These are phyloP conservation scores for Numida meleagris DNA, from an alignment of 2,113 vertebrate species.

Conservation along the genomic window DNA sequence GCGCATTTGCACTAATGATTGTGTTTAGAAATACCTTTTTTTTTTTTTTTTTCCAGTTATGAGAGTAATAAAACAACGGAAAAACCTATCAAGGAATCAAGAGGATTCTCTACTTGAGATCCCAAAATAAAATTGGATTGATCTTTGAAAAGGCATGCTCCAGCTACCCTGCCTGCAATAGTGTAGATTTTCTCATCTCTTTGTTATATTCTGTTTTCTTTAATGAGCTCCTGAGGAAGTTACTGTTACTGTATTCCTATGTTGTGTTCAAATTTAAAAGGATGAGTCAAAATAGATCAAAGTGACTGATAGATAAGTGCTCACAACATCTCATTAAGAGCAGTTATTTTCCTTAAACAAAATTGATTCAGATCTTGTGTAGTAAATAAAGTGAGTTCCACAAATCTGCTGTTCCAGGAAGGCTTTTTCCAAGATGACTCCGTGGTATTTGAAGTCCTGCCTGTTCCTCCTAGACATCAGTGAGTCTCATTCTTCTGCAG, in stretches of 20 bases:
- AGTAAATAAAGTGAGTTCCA: neutral
- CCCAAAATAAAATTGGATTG: neutral
- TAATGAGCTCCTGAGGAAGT: neutral
- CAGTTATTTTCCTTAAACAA: constrained; percentile 12
- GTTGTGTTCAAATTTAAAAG: constrained; percentile 28
- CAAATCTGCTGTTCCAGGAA: neutral
- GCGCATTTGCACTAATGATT: neutral
- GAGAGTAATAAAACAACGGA: neutral
- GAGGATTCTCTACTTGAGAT: neutral
- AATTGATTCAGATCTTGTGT: neutral
- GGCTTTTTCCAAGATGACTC: neutral
- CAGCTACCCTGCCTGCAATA: neutral
- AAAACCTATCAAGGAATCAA: neutral
- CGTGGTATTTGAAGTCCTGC: neutral
- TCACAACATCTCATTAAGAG: constrained; percentile 15
- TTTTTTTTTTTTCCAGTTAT: neutral
- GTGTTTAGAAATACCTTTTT: neutral
- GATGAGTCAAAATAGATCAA: constrained; percentile 55
- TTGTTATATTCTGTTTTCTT: constrained; percentile 15
- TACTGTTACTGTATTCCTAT: neutral
- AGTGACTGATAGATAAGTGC: constrained; percentile 7
- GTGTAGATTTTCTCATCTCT: neutral
- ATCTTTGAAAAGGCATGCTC: neutral
- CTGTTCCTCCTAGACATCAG: constrained; percentile 18
- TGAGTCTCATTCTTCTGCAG: neutral